Percentiles rank a stretch among this genome's conserved stretches.
phyloP scores from a whole-genome alignment of 2,888 invertebrate species.

The Bimastos eiseni region DNA sequence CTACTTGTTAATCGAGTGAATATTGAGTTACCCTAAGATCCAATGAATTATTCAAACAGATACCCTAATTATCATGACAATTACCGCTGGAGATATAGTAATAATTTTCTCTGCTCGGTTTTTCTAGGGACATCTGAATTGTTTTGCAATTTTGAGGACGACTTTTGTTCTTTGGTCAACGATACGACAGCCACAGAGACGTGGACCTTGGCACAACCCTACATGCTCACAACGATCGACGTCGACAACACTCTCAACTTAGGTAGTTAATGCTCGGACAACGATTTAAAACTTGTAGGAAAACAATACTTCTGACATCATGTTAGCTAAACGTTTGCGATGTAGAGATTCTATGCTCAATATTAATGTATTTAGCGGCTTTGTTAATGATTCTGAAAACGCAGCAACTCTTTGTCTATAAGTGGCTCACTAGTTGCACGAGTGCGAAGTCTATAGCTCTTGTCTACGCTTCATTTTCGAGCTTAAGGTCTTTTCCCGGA shows the following conservation, averaged over 20 bases:
- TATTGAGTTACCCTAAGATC: too few species aligned
- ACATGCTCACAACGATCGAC: not conserved
- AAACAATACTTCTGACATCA: not conserved
- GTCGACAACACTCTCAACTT: slow-evolving; percentile 28
- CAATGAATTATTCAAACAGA: too few species aligned
- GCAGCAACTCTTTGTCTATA: too few species aligned
- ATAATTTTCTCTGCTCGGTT: not conserved
- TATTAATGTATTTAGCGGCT: too few species aligned
- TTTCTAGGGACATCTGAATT: not conserved
- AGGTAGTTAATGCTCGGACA: slow-evolving; percentile 13
- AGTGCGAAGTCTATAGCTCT: not conserved
- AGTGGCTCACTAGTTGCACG: too few species aligned
- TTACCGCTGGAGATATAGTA: too few species aligned
- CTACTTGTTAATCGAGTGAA: too few species aligned
- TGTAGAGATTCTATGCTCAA: too few species aligned
- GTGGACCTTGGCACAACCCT: not conserved
- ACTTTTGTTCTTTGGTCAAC: not conserved
- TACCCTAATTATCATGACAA: not conserved
- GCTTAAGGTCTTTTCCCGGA: not conserved
- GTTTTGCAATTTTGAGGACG: slow-evolving; percentile 25
- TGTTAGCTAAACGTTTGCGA: too few species aligned
- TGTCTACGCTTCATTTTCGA: not conserved
- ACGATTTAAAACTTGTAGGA: not conserved
- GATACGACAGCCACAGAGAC: not conserved
- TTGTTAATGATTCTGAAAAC: too few species aligned